Percentiles rank a stretch among this genome's conserved stretches.
Conservation (phyloP, 2,113 vertebrate species). For the Ceuthmochares aereus region DNA sequence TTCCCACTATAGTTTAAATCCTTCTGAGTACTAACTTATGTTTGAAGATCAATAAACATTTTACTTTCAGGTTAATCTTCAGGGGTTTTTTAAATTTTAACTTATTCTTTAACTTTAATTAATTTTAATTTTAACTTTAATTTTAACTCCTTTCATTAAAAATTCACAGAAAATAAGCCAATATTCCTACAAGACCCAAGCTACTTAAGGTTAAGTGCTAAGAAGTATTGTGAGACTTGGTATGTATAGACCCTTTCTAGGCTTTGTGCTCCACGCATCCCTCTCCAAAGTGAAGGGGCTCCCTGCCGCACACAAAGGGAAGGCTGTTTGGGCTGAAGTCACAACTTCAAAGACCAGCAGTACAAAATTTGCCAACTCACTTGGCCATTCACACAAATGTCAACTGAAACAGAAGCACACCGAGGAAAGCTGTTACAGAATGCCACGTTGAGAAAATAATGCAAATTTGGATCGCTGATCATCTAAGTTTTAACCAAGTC, state of each 20-base stretch:
- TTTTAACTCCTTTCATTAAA: not conserved
- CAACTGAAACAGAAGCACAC: conserved; percentile 51
- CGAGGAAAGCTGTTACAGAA: not conserved
- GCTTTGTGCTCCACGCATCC: not conserved
- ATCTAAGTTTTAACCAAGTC: not conserved
- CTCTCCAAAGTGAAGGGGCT: conserved; percentile 14
- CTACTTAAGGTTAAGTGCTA: not conserved
- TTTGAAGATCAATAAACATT: not conserved
- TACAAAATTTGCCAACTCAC: conserved; percentile 54
- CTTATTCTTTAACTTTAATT: not conserved
- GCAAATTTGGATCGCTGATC: conserved; percentile 3
- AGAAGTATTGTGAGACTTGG: not conserved
- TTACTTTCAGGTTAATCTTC: not conserved
- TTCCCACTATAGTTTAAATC: conserved; percentile 18
- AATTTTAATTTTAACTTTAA: not conserved
- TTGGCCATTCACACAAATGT: conserved; percentile 54
- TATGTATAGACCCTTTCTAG: not conserved
- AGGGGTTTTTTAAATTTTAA: not conserved
- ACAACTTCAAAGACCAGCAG: conserved; percentile 65
- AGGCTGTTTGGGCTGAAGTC: conserved; percentile 40
- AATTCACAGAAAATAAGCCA: not conserved
- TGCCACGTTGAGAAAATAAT: not conserved
- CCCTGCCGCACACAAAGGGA: not conserved
- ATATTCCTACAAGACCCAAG: not conserved
- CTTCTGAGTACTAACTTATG: not conserved